Evolutionary conservation across 2,888 invertebrate species (phyloP).

Genomic region (Incurvaria masculella): DNA sequence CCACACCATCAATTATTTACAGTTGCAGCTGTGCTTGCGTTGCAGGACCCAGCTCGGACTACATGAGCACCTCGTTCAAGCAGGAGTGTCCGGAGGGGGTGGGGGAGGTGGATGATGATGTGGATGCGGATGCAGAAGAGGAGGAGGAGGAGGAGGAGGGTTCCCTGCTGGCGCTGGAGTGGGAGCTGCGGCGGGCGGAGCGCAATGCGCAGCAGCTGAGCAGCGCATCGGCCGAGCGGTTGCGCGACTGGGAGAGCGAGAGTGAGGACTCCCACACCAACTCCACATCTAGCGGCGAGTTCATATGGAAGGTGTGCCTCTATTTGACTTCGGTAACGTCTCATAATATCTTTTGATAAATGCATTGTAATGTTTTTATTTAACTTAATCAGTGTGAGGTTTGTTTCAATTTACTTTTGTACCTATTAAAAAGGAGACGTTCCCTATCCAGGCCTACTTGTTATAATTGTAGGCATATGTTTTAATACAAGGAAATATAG

Average conservation of each 20-base stretch:
- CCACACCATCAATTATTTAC: no score
- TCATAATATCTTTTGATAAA: no score
- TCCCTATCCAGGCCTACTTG: no score
- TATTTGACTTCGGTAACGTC: no score
- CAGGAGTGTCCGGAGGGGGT: constrained; percentile 51
- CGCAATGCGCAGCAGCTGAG: constrained; percentile 31
- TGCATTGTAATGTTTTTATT: no score
- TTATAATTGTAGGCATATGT: no score
- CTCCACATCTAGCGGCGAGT: constrained; percentile 73
- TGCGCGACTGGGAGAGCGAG: constrained; percentile 70
- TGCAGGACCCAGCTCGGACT: constrained; percentile 41
- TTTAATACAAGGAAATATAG: no score
- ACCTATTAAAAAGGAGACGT: no score
- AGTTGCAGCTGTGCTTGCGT: no score
- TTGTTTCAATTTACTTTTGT: no score
- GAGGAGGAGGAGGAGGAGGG: constrained; percentile 5
- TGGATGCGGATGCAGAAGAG: constrained; percentile 9
- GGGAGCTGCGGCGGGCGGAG: constrained; percentile 33
- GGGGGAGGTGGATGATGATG: constrained; percentile 20
- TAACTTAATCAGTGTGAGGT: no score
- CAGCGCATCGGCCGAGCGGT: constrained; percentile 35
- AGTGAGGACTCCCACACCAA: constrained; percentile 58
- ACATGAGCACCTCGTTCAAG: constrained; percentile 48
- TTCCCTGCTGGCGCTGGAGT: constrained; percentile 18
- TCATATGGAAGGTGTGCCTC: constrained; percentile 80